A percentile compares a stretch with the other conserved stretches of the same genome.
Conservation (phyloP, 2,888 invertebrate species). For the Agriopis marginaria region DNA sequence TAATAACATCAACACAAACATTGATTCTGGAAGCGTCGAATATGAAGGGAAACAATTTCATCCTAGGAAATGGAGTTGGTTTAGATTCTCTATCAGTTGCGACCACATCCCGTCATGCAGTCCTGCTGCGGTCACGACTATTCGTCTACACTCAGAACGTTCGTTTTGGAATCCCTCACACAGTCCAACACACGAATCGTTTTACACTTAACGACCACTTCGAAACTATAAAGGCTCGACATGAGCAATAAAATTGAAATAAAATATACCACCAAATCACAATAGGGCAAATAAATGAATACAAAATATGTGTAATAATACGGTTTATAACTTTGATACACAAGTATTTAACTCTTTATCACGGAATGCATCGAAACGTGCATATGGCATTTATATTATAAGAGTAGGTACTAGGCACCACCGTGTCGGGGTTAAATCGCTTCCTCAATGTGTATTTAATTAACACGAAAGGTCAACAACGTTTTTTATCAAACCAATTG, state of each 20-base stretch:
- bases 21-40: constrained; percentile 24
- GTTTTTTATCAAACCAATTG: constrained; percentile 23
- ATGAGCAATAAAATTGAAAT: constrained; percentile 48
- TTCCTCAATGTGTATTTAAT: constrained; percentile 28
- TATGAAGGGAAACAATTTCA: constrained; percentile 46
- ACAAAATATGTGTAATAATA: constrained; percentile 43
- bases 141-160: constrained; percentile 43
- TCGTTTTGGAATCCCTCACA: constrained; percentile 42
- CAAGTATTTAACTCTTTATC: constrained; percentile 27
- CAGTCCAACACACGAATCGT: constrained; percentile 33
- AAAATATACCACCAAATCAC: constrained; percentile 47
- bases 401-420: constrained; percentile 3
- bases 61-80: constrained; percentile 50
- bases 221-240: constrained; percentile 36
- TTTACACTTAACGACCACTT: constrained; percentile 44
- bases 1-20: constrained; percentile 36
- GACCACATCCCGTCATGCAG: constrained; percentile 62
- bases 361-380: constrained; percentile 34
- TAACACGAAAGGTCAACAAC: constrained; percentile 13
- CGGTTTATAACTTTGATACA: constrained; percentile 37
- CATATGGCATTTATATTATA: constrained; percentile 25
- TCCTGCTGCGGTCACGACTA: constrained; percentile 51
- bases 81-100: constrained; percentile 50
- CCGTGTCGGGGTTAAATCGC: constrained; percentile 31
- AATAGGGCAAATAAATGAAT: constrained; percentile 48